These are phyloP conservation scores for Hyaena hyaena DNA, from an alignment of 2,113 vertebrate species.

Conservation along the genomic window DNA sequence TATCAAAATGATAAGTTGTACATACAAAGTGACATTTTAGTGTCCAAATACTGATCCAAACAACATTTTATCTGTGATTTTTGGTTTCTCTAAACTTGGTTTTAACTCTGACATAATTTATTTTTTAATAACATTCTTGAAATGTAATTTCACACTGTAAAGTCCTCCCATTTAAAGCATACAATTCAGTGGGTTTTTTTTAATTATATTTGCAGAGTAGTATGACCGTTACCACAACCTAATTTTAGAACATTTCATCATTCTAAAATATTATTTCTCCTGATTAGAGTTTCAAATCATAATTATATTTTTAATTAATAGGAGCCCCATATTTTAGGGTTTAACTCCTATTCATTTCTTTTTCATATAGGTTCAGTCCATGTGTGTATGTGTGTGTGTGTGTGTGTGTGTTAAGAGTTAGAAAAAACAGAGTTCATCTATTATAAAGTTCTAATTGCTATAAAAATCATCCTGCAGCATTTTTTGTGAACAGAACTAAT, in stretches of 20 bases:
- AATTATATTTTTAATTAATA: background rate
- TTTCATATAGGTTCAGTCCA: background rate
- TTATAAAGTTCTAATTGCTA: background rate
- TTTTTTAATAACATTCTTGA: background rate
- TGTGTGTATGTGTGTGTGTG: background rate
- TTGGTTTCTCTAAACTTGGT: background rate
- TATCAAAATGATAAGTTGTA: background rate
- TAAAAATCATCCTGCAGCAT: background rate
- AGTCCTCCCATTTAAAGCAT: background rate
- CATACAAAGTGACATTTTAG: background rate
- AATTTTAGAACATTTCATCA: background rate
- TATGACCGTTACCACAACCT: background rate
- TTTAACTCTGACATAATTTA: slow-evolving; percentile 20
- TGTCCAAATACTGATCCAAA: slow-evolving; percentile 9
- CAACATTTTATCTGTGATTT: background rate
- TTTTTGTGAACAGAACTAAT: slow-evolving; percentile 32
- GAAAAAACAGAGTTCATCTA: background rate
- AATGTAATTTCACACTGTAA: background rate
- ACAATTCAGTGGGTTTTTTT: background rate
- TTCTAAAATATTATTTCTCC: background rate
- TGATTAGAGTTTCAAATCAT: background rate
- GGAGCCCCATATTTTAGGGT: background rate
- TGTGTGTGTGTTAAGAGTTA: background rate
- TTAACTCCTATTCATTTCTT: background rate
- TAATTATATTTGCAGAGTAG: background rate